A percentile compares a stretch with the other conserved stretches of the same genome.
These are phyloP conservation scores for Masnerella sp. DNA, from an alignment of 2,888 invertebrate genomes.

Conservation along the genomic window DNA sequence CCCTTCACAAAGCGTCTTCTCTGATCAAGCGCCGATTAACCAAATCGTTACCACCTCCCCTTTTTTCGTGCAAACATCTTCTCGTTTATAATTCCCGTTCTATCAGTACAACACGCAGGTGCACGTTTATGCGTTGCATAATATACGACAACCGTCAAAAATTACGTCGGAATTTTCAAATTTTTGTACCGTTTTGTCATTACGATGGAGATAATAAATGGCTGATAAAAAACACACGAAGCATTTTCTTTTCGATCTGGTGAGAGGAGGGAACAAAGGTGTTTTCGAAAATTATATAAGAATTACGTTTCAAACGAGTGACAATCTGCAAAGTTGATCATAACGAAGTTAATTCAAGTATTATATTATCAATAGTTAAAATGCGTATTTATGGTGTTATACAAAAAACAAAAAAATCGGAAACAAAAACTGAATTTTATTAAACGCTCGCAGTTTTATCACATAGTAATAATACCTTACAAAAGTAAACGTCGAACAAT, in stretches of 20 bases:
- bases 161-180: neutral
- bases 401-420: neutral
- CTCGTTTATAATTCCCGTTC: too few relatives aligned
- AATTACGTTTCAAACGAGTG: constrained; percentile 16
- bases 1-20: constrained; percentile 64
- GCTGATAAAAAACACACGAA: constrained; percentile 27
- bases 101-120: too few relatives aligned
- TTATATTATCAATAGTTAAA: constrained; percentile 18
- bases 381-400: constrained; percentile 20
- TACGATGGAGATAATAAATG: constrained; percentile 18
- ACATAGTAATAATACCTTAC: constrained; percentile 56
- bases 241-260: too few relatives aligned
- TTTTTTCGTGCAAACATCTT: too few relatives aligned
- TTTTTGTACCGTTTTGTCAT: constrained; percentile 22
- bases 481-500: constrained; percentile 54
- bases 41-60: constrained; percentile 16
- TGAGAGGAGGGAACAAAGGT: constrained; percentile 1
- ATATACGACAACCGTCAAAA: constrained; percentile 13
- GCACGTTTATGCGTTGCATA: constrained; percentile 5
- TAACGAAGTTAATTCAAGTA: constrained; percentile 7
- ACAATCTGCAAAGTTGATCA: constrained; percentile 21
- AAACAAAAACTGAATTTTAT: constrained; percentile 20
- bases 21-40: constrained; percentile 50
- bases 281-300: neutral
- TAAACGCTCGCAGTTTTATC: constrained; percentile 44